These are phyloP conservation scores for Leucosticte australis DNA, from an alignment of 2,113 vertebrate genomes.

Conservation along the genomic window DNA sequence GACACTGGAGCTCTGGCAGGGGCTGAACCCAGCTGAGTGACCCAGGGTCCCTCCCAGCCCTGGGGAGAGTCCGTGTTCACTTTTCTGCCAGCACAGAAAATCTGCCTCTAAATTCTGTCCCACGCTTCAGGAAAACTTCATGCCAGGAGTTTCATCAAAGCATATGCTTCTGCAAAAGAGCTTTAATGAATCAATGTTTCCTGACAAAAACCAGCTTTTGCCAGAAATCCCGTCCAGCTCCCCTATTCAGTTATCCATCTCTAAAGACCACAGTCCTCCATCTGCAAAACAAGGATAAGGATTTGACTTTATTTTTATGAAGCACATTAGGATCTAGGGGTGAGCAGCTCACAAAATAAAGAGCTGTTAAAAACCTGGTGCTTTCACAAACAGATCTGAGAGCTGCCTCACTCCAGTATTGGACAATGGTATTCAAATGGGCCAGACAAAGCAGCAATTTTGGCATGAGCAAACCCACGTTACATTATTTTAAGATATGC, in stretches of 20 bases:
- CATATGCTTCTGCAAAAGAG: slow-evolving; percentile 2
- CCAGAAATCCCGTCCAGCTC: slow-evolving; percentile 12
- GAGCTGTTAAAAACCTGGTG: background rate
- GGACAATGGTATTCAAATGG: background rate
- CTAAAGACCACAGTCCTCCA: background rate
- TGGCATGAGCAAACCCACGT: background rate
- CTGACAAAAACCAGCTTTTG: slow-evolving; percentile 11
- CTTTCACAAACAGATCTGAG: background rate
- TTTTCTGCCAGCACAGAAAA: background rate
- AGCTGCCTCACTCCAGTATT: background rate
- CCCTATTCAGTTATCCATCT: background rate
- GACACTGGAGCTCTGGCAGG: fast-evolving
- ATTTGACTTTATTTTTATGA: background rate
- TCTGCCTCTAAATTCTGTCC: background rate
- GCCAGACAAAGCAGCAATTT: background rate
- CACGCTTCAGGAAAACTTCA: background rate
- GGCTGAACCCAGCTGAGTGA: background rate
- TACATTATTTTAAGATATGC: background rate
- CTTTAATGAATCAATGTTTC: slow-evolving; percentile 31
- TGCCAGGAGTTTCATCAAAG: slow-evolving; percentile 23
- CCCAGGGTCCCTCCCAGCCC: fast-evolving
- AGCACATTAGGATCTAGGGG: background rate
- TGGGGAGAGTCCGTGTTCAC: fast-evolving
- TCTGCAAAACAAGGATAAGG: slow-evolving; percentile 1
- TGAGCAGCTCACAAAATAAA: background rate